Conservation (phyloP, 2,113 vertebrate genomes). For the Antennarius striatus region DNA sequence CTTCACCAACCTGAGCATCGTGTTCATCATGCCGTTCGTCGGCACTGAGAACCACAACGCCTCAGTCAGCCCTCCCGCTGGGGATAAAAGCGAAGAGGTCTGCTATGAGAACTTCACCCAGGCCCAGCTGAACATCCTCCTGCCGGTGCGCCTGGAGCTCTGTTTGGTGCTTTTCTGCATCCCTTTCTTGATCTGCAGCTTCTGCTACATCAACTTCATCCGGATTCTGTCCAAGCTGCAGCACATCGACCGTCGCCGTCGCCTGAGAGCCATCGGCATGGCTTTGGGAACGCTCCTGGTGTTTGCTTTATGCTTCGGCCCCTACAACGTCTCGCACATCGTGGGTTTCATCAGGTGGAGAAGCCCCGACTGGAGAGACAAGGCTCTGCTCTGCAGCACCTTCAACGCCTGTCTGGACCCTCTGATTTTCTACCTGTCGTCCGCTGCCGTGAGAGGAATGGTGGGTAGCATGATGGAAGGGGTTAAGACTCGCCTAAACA, state of each 20-base stretch:
- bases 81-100: not conserved
- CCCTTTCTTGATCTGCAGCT: conserved; percentile 80
- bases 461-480: conserved; percentile 59
- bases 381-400: conserved; percentile 83
- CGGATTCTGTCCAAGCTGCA: conserved; percentile 74
- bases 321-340: conserved; percentile 90
- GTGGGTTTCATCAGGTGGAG: conserved; percentile 73
- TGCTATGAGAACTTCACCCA: conserved; percentile 82
- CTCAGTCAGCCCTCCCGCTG: accelerated
- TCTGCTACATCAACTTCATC: conserved; percentile 83
- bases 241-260: conserved; percentile 73
- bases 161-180: conserved; percentile 83
- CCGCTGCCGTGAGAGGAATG: conserved; percentile 76
- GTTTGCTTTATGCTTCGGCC: conserved; percentile 85
- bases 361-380: conserved; percentile 81
- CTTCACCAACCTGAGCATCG: conserved; percentile 81
- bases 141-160: conserved; percentile 84
- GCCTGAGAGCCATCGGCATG: conserved; percentile 79
- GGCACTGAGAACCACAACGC: accelerated
- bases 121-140: conserved; percentile 76
- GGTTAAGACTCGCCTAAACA: conserved; percentile 34
- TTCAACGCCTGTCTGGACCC: conserved; percentile 90
- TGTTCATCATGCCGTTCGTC: conserved; percentile 77
- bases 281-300: conserved; percentile 80
- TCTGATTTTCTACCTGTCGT: conserved; percentile 90